Evolutionary conservation across 1,140 invertebrate genomes (phyloP), one percentile per base, ranked within the genome.

Genomic region (Brachionus rubens): DNA sequence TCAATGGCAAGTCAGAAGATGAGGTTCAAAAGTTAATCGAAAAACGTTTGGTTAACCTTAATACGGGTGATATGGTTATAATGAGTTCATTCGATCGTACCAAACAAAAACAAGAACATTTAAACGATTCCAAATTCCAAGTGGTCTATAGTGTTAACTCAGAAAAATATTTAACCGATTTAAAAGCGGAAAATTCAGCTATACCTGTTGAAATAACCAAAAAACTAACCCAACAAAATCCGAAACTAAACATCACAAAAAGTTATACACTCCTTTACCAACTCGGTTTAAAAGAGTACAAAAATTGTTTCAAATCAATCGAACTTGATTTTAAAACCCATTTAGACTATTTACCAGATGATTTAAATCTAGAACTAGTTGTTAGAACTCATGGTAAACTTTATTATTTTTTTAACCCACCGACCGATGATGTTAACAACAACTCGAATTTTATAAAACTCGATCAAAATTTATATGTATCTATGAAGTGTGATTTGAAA

Each of bases 391-490:
- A 50, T 36, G 43, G 50, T 21, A 14, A 24, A 19, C 19, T 70
- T 26, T 70, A 3, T 36, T 70, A 70, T 70, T 70, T 70, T 28
- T 30, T 70, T 50, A 46, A 46, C 14, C 7, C 7, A 70, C 41
- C 65, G 14, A 4, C 26, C 16, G 65, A 70, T 70, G 5, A 70
- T 70, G 5, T 10, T 3, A 70, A 70, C 65, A 70, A 70, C 16
- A 70, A 70, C 41, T 19, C 24, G 2, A 16, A 30, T 30, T 47
- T 30, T 28, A 36, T 30, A 70, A 47, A 46, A 26, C 14, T 47
- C 5, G 43, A 70, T 9, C n/a, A 70, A 6, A 70, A 70, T 50
- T 70, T 70, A 21, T 70, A 70, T 50, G 36, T 24, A 30, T 70
- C 6, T 16, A 5, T 47, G 16, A 30, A 70, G 14, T 26, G 21